Conservation (phyloP, 1,140 invertebrate species). For the Rhyacophila brunnea region DNA sequence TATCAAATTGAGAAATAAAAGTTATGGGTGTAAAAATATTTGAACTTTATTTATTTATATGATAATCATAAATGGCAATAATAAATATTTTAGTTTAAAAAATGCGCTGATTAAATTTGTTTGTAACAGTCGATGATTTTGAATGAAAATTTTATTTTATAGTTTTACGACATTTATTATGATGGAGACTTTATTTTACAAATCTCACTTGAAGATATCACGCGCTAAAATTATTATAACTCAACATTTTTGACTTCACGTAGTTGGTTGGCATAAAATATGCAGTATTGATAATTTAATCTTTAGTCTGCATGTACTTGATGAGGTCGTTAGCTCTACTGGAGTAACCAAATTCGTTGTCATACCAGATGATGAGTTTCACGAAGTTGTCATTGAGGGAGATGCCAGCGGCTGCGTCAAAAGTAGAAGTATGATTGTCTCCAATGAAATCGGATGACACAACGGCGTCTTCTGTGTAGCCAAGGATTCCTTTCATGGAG, state of each 20-base stretch:
- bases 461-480: slow-evolving; percentile 91
- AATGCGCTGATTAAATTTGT: neutral
- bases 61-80: neutral
- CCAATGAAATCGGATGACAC: slow-evolving; percentile 93
- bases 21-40: neutral
- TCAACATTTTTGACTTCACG: too few relatives aligned
- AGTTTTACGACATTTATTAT: neutral
- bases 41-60: neutral
- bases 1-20: too few relatives aligned
- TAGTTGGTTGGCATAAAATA: slow-evolving; percentile 11
- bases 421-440: slow-evolving; percentile 83
- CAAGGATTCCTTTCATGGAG: slow-evolving; percentile 84
- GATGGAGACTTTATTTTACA: too few relatives aligned
- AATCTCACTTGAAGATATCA: slow-evolving; percentile 6
- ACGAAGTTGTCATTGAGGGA: slow-evolving; percentile 85
- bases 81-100: neutral
- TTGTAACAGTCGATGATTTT: neutral
- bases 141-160: neutral
- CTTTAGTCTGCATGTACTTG: slow-evolving; percentile 80
- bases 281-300: slow-evolving; percentile 49
- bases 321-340: slow-evolving; percentile 90
- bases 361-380: slow-evolving; percentile 92
- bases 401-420: slow-evolving; percentile 94
- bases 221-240: slow-evolving; percentile 16
- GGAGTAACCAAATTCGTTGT: slow-evolving; percentile 96